Evolutionary conservation across 2,113 vertebrate genomes (phyloP).

Genomic region (Paramisgurnus dabryanus): DNA sequence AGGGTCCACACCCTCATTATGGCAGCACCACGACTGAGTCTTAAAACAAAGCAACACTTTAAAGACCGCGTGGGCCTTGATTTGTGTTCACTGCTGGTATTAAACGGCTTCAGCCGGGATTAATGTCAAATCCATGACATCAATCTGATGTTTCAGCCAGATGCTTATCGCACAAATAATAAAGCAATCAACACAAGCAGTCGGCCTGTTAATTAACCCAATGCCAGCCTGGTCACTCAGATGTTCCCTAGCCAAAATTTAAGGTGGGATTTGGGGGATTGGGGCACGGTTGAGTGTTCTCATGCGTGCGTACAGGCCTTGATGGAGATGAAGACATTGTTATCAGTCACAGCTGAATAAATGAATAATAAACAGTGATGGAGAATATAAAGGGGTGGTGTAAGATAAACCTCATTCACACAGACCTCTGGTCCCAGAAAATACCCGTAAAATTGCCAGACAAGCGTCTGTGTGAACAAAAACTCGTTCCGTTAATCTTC

Average conservation of each 20-base stretch:
- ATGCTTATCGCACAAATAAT: constrained; percentile 67
- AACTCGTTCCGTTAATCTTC: too few relatives aligned
- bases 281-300: constrained; percentile 3
- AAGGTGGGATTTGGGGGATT: neutral
- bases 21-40: constrained; percentile 13
- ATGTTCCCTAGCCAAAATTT: constrained; percentile 31
- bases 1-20: constrained; percentile 2
- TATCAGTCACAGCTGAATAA: constrained; percentile 65
- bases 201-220: constrained; percentile 66
- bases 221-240: constrained; percentile 45
- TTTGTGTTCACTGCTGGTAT: constrained; percentile 40
- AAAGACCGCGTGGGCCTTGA: constrained; percentile 23
- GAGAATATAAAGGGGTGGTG: neutral
- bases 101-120: constrained; percentile 55
- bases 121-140: constrained; percentile 59
- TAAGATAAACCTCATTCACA: too few relatives aligned
- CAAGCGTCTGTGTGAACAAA: too few relatives aligned
- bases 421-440: too few relatives aligned
- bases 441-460: too few relatives aligned
- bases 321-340: constrained; percentile 49
- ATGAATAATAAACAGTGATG: constrained; percentile 65
- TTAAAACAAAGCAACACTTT: constrained; percentile 35
- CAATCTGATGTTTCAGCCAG: constrained; percentile 61
- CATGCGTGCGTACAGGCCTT: constrained; percentile 31
- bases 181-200: constrained; percentile 71